Base-by-base conservation (phyloP, 2,797 vertebrate species). In the Melanotaenia nigrans region DNA sequence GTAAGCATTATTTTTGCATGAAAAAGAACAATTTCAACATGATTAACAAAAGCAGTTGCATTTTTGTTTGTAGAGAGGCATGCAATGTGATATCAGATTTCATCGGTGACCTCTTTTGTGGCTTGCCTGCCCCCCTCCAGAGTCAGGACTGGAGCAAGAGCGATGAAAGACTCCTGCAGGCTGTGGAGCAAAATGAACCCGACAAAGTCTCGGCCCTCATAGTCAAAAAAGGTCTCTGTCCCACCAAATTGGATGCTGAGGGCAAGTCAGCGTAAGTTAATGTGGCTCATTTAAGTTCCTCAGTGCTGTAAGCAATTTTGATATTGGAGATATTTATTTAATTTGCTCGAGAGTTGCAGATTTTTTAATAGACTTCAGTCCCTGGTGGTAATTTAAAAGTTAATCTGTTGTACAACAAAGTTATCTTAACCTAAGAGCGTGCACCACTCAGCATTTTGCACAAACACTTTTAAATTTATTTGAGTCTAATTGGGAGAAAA, bases 101-200 rank as follows among this genome's bases (percentile, higher is more conserved):
- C 56, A 5, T 30, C 20, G 42, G 9, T 84, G 86, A 90, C 73
- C 71, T 58, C 64, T 61, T 61, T 89, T 51, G n/a, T 51, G 45
- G 9, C 81, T 84, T 54, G 32, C 63, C 71, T 81, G 56, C 61
- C 81, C 77, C 38, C 38, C 58, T 73, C 10, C 89, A 99, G 97
- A 95, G 95, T 86, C 96, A 97, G 42, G 97, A 99, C 86, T 99
- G 97, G 97, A 97, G 92, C 89, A 99, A 98, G 91, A 95, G 96
- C 0, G 98, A 99, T 1, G 97, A 99, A 63, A 95, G 96, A 22
- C 95, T 99, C 62, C 90, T 99, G 64, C 97, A 98, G 90, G 97
- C 97, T 0, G 97, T 98, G 94, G 98, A 99, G 85, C 96, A 98
- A 84, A 97, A 96, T 1, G 97, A 99, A 53, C 89, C 90, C 0